Conservation (phyloP, 1,140 invertebrate species). For the Conus betulinus region DNA sequence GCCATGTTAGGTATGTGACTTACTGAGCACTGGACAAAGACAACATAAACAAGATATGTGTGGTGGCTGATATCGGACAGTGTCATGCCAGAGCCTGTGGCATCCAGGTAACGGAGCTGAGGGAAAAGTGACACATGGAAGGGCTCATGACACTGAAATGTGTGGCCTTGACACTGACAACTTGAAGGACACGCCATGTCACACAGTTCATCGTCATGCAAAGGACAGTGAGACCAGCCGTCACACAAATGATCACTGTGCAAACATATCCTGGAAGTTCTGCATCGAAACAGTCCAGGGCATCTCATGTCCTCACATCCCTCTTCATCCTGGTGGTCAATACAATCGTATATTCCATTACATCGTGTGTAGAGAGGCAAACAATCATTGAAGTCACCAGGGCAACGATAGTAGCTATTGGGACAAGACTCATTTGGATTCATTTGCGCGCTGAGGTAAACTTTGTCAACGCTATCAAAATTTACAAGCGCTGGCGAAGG, state of each 20-base stretch:
- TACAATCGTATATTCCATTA: neutral
- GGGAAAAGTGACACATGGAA: neutral
- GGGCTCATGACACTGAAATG: neutral
- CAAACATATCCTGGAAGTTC: neutral
- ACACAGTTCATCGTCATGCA: neutral
- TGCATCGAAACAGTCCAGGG: slow-evolving; percentile 5
- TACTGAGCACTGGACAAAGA: neutral
- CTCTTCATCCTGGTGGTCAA: neutral
- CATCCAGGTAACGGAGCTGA: slow-evolving; percentile 26
- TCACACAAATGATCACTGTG: neutral
- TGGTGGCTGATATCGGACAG: neutral
- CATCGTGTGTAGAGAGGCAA: slow-evolving; percentile 12
- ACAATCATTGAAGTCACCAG: neutral
- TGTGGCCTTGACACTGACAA: neutral
- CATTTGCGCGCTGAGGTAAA: neutral
- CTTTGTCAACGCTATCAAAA: neutral
- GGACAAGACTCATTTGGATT: neutral
- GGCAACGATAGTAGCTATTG: neutral
- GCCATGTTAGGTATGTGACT: neutral
- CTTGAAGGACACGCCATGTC: neutral
- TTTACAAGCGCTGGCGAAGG: neutral
- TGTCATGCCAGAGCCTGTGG: neutral
- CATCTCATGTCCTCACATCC: neutral
- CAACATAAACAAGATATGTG: neutral
- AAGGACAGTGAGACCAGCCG: too few relatives aligned